Percentiles rank a stretch among this genome's conserved stretches.
Evolutionary conservation across 2,113 vertebrate genomes (phyloP).

Genomic region (Gadus chalcogrammus): DNA sequence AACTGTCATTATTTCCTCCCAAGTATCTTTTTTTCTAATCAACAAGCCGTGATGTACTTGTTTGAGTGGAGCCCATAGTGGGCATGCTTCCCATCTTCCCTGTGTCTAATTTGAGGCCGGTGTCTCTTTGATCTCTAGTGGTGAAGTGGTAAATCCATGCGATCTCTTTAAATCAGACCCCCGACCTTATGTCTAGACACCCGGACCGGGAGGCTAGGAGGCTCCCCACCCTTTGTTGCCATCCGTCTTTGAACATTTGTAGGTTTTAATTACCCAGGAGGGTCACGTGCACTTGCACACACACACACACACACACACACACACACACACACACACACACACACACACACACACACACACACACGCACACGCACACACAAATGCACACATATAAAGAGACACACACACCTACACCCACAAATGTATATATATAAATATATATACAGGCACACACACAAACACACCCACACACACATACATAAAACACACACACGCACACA

Average conservation of each 20-base stretch:
- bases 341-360: background rate
- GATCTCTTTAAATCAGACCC: constrained; percentile 56
- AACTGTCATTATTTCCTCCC: too few species aligned
- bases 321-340: background rate
- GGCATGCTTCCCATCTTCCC: background rate
- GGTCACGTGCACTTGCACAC: constrained; percentile 6
- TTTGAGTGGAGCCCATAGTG: too few species aligned
- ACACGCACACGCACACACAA: background rate
- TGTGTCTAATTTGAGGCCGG: constrained; percentile 1
- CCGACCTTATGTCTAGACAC: constrained; percentile 44
- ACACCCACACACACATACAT: too few species aligned
- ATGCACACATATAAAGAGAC: background rate
- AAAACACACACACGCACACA: too few species aligned
- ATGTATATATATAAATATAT: too few species aligned
- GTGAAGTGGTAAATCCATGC: constrained; percentile 50
- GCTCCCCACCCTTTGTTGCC: constrained; percentile 26
- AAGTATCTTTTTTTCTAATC: too few species aligned
- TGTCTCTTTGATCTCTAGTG: constrained; percentile 53
- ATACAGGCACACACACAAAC: too few species aligned
- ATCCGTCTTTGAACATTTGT: constrained; percentile 27
- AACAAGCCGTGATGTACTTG: too few species aligned
- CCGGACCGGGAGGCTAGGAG: constrained; percentile 33
- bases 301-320: constrained; percentile 1
- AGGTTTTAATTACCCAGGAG: constrained; percentile 24
- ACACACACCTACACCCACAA: too few species aligned